Percentiles rank a stretch among this genome's conserved stretches.
Evolutionary conservation across 2,888 invertebrate species (phyloP).

Genomic region (Priocnemis perturbator): DNA sequence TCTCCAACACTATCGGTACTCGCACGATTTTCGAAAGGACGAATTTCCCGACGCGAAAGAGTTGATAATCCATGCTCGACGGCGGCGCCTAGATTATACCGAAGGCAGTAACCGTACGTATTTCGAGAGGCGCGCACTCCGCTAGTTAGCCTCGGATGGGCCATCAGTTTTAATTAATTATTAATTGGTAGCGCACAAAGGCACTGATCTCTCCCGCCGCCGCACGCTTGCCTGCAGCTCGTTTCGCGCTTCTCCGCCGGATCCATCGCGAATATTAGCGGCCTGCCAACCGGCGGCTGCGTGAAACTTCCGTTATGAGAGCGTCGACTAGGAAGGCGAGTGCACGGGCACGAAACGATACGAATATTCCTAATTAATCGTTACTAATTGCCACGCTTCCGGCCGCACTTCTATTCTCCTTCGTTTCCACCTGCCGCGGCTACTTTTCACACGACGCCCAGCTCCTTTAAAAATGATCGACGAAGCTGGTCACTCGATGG

Average conservation of each 20-base stretch:
- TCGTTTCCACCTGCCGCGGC: not conserved
- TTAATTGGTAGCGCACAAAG: conserved; percentile 63
- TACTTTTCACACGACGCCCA: too few relatives aligned
- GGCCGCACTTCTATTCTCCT: conserved; percentile 3
- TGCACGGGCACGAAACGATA: conserved; percentile 34
- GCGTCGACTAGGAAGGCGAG: conserved; percentile 6
- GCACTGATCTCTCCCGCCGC: conserved; percentile 20
- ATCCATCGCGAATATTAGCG: conserved; percentile 37
- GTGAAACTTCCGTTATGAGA: conserved; percentile 35
- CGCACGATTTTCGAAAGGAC: not conserved
- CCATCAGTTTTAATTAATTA: conserved; percentile 68
- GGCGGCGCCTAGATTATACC: not conserved
- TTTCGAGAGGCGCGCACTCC: conserved; percentile 8
- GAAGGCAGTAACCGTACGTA: conserved; percentile 1
- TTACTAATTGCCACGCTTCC: conserved; percentile 47
- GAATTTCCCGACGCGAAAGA: not conserved
- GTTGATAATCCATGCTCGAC: not conserved
- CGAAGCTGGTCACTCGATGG: too few relatives aligned
- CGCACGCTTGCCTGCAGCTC: not conserved
- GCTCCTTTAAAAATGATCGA: too few relatives aligned
- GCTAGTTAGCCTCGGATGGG: conserved; percentile 48
- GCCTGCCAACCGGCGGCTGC: not conserved
- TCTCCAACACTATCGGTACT: too few relatives aligned
- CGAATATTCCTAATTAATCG: conserved; percentile 55
- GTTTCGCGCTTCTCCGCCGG: not conserved